These are phyloP conservation scores for Tapirus indicus DNA, from an alignment of 2,797 vertebrate species.

Conservation along the genomic window DNA sequence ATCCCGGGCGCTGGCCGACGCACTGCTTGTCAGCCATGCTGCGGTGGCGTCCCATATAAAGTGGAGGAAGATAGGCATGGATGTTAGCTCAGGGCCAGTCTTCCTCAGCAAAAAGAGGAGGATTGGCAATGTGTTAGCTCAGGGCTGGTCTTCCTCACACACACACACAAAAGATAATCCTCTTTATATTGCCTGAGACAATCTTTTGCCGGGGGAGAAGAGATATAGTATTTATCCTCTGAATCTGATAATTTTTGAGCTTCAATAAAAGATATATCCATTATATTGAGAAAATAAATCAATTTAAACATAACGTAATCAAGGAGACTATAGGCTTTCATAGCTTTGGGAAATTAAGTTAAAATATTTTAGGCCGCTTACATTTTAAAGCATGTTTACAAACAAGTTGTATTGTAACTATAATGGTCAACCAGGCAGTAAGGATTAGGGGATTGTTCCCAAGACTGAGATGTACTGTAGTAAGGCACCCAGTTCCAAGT, in stretches of 20 bases:
- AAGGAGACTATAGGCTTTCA: background rate
- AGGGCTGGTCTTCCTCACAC: too few relatives aligned
- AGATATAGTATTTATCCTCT: background rate
- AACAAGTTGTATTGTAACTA: background rate
- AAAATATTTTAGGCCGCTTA: background rate
- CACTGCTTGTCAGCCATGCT: too few relatives aligned
- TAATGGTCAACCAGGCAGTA: background rate
- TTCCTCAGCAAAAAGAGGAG: too few relatives aligned
- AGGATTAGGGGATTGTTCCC: background rate
- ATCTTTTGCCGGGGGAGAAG: background rate
- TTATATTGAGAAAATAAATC: background rate
- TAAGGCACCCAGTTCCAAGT: background rate
- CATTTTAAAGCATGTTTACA: background rate
- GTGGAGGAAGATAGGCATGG: too few relatives aligned
- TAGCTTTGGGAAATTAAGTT: background rate
- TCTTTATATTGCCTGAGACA: background rate
- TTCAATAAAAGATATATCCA: background rate
- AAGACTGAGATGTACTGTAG: background rate
- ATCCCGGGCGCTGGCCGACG: too few relatives aligned
- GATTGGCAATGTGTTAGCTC: too few relatives aligned
- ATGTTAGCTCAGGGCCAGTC: too few relatives aligned
- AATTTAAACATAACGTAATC: background rate
- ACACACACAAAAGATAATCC: background rate
- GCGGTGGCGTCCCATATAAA: too few relatives aligned
- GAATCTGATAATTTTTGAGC: background rate